These are phyloP conservation scores for Dicrurus megarhynchus DNA, from an alignment of 2,113 vertebrate genomes.

Conservation along the genomic window DNA sequence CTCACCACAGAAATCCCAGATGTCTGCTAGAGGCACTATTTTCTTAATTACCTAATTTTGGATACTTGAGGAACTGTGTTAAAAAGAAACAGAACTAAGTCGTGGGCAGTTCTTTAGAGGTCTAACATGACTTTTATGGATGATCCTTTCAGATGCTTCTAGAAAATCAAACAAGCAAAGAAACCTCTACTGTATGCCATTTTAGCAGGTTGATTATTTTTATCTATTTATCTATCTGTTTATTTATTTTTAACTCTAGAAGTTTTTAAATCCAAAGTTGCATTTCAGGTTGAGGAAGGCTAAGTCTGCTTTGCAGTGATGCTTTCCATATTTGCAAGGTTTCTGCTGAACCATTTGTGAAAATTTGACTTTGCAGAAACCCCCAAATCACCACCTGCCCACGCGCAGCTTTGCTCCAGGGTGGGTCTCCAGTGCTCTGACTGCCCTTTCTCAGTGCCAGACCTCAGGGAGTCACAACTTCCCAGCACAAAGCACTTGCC, in stretches of 20 bases:
- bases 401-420: background rate
- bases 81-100: background rate
- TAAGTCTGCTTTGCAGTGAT: background rate
- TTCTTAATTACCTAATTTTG: background rate
- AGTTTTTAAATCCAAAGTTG: background rate
- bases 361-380: background rate
- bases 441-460: background rate
- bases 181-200: background rate
- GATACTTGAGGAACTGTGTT: background rate
- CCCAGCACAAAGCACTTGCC: background rate
- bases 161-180: background rate
- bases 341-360: background rate
- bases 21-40: background rate
- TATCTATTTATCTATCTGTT: background rate
- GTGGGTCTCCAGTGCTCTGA: background rate
- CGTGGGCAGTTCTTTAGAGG: background rate
- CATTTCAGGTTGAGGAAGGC: background rate
- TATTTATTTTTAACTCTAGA: background rate
- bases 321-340: background rate
- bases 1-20: background rate
- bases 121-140: background rate
- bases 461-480: background rate
- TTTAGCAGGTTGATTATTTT: background rate
- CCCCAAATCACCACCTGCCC: fast-evolving
- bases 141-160: background rate